Evolutionary conservation across 2,888 invertebrate species (phyloP).

Genomic region (Octodonta nipae): DNA sequence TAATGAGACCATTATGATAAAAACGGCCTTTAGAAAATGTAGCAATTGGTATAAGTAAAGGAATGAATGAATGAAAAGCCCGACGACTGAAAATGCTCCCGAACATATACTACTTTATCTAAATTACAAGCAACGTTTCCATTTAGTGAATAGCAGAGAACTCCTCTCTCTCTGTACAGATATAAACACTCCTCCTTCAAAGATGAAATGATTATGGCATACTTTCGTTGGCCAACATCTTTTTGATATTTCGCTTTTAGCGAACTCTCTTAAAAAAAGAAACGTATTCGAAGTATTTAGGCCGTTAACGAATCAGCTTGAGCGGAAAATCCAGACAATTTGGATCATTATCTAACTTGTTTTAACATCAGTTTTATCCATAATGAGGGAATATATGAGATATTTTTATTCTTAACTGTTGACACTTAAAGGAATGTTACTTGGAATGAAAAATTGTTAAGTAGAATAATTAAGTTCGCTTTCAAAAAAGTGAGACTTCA

Average conservation of each 20-base stretch:
- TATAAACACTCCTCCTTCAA: constrained; percentile 18
- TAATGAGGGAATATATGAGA: too few species aligned
- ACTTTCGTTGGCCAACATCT: constrained; percentile 17
- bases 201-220: constrained; percentile 21
- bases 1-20: constrained; percentile 15
- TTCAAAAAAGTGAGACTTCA: too few species aligned
- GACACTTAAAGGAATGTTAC: too few species aligned
- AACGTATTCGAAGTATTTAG: too few species aligned
- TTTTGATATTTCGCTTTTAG: constrained; percentile 23
- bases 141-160: constrained; percentile 24
- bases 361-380: too few species aligned
- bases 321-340: too few species aligned
- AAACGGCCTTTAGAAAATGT: constrained; percentile 20
- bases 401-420: too few species aligned
- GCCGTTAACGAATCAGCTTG: too few species aligned
- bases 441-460: too few species aligned
- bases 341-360: too few species aligned
- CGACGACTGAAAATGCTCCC: constrained; percentile 15
- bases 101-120: constrained; percentile 27
- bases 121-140: constrained; percentile 27
- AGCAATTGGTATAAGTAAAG: constrained; percentile 30
- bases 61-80: constrained; percentile 13
- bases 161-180: constrained; percentile 14
- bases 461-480: too few species aligned
- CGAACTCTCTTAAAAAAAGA: too few species aligned